Conservation (phyloP, 2,113 vertebrate genomes). For the Terrapene triunguis region DNA sequence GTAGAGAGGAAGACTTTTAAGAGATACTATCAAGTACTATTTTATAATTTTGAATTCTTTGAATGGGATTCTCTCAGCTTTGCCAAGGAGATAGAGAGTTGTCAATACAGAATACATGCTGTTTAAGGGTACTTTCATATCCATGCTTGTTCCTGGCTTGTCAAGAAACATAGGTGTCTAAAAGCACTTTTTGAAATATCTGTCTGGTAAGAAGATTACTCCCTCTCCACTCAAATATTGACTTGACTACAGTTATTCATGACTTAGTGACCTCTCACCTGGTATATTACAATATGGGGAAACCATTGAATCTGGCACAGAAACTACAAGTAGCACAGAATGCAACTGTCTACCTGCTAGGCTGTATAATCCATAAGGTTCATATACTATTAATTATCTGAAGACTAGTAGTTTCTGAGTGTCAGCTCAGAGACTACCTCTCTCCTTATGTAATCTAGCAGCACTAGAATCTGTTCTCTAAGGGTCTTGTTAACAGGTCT, state of each 20-base stretch:
- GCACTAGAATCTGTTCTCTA: neutral
- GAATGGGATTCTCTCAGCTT: neutral
- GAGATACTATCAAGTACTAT: neutral
- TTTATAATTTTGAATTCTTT: neutral
- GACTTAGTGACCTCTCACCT: neutral
- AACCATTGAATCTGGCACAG: neutral
- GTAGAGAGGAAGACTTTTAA: slow-evolving; percentile 20
- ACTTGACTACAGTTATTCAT: neutral
- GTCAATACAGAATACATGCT: neutral
- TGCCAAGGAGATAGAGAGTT: neutral
- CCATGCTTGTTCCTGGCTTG: neutral
- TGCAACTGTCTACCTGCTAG: neutral
- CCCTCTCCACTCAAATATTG: neutral
- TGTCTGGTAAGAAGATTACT: neutral
- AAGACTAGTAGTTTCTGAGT: neutral
- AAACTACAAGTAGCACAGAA: neutral
- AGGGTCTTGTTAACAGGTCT: neutral
- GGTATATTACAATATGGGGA: accelerated
- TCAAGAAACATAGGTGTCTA: neutral
- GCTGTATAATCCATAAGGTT: accelerated
- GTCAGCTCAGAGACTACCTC: neutral
- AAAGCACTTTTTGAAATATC: slow-evolving; percentile 2
- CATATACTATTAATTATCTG: accelerated
- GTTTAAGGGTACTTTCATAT: neutral
- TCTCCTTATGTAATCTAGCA: neutral